Percentiles rank a stretch among this genome's conserved stretches.
These are phyloP conservation scores for Lepidurus apus DNA, from an alignment of 1,140 invertebrate species.

Conservation along the genomic window DNA sequence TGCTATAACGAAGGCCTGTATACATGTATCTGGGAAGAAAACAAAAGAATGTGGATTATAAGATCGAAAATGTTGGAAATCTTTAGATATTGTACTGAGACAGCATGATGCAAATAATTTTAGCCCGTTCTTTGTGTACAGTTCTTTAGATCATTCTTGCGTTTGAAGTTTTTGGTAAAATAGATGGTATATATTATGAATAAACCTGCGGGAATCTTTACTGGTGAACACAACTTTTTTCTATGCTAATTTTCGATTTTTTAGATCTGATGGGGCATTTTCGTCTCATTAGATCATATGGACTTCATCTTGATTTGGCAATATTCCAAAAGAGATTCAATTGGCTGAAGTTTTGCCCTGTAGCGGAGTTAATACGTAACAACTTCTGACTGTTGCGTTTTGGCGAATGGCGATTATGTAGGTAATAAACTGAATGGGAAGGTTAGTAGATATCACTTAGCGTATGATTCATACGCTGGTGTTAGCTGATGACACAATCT, in stretches of 20 bases:
- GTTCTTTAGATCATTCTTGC: conserved; percentile 4
- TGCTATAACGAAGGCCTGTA: conserved; percentile 1
- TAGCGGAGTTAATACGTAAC: too few species aligned
- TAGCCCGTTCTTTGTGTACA: conserved; percentile 1
- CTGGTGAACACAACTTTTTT: not conserved
- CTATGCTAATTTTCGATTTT: not conserved
- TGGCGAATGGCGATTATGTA: not conserved
- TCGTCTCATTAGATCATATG: too few species aligned
- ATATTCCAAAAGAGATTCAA: too few species aligned
- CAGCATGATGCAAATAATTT: not conserved
- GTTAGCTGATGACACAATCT: not conserved
- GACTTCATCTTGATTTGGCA: too few species aligned
- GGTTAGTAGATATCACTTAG: not conserved
- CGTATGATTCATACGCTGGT: not conserved
- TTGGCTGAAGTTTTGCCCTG: too few species aligned
- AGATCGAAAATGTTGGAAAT: not conserved
- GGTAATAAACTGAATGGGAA: not conserved
- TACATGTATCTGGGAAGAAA: not conserved
- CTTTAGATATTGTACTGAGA: not conserved
- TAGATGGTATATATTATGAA: conserved; percentile 22
- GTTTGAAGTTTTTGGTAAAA: conserved; percentile 14
- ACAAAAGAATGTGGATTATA: not conserved
- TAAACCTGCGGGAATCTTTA: not conserved
- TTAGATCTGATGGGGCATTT: too few species aligned
- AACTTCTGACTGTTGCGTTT: not conserved